Evolutionary conservation across 2,113 vertebrate genomes (phyloP).

Genomic region (Clinocottus analis): DNA sequence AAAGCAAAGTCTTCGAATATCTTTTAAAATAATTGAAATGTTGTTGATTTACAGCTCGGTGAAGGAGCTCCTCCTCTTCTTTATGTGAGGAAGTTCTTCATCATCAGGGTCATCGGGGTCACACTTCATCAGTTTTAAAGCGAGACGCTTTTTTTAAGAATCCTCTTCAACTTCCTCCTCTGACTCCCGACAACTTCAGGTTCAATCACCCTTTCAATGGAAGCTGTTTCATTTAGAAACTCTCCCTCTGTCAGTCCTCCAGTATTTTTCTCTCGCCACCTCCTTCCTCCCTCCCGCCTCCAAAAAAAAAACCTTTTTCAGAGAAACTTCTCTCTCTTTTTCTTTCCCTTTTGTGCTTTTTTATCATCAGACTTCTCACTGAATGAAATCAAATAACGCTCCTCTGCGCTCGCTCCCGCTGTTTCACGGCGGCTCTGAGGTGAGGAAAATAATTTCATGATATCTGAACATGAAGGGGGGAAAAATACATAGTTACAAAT

Average conservation of each 20-base stretch:
- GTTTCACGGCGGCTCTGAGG: slow-evolving; percentile 8
- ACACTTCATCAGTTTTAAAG: background rate
- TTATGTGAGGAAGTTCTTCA: too few relatives aligned
- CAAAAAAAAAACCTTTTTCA: slow-evolving; percentile 8
- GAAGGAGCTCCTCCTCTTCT: too few relatives aligned
- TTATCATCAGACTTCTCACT: slow-evolving; percentile 17
- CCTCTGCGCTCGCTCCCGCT: background rate
- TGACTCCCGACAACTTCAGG: background rate
- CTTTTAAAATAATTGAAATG: too few relatives aligned
- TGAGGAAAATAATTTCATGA: slow-evolving; percentile 6
- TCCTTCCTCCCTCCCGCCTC: too few relatives aligned
- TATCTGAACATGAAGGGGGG: background rate
- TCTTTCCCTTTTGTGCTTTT: slow-evolving; percentile 12
- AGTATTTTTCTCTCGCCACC: background rate
- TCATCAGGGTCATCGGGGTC: too few relatives aligned
- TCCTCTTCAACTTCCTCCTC: background rate
- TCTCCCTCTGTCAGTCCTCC: slow-evolving; percentile 3
- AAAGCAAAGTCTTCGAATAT: too few relatives aligned
- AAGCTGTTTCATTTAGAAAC: slow-evolving; percentile 4
- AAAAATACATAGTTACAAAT: background rate
- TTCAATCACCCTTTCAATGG: slow-evolving; percentile 11
- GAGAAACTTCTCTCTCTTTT: slow-evolving; percentile 9
- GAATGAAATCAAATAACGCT: slow-evolving; percentile 30
- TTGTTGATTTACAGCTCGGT: too few relatives aligned
- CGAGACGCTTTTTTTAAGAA: background rate